Evolutionary conservation across 2,797 vertebrate genomes (phyloP).

Genomic region (Manis pentadactyla): DNA sequence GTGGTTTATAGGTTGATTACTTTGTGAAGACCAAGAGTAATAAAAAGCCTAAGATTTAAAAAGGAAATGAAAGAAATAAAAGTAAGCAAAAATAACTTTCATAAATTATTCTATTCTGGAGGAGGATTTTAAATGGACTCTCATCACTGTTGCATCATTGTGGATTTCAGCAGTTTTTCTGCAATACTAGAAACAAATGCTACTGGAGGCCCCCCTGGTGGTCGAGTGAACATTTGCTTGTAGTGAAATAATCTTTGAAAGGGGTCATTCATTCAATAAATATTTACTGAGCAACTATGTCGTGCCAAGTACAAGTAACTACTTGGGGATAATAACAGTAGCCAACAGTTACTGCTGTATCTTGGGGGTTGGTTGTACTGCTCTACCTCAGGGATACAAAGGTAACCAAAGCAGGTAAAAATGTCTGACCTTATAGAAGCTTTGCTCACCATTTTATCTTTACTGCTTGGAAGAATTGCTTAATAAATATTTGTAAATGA

Average conservation of each 20-base stretch:
- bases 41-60: conserved; percentile 35
- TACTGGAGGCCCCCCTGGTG: conserved; percentile 51
- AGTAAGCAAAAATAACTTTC: not conserved
- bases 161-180: conserved; percentile 7
- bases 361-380: too few species aligned
- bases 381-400: not conserved
- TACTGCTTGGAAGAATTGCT: not conserved
- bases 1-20: not conserved
- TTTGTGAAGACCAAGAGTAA: conserved; percentile 46
- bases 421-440: not conserved
- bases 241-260: conserved; percentile 40
- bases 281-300: conserved; percentile 36
- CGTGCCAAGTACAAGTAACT: not conserved
- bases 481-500: conserved; percentile 36
- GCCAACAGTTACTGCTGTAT: too few species aligned
- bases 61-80: conserved; percentile 44
- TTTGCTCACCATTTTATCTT: conserved; percentile 37
- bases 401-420: not conserved
- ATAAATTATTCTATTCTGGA: not conserved
- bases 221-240: conserved; percentile 7
- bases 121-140: not conserved
- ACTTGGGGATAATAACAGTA: not conserved
- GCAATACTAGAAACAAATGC: not conserved
- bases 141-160: not conserved
- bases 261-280: not conserved